A percentile compares a stretch with the other conserved stretches of the same genome.
These are phyloP conservation scores for Morpho achilles DNA, from an alignment of 2,888 invertebrate species.

Conservation along the genomic window DNA sequence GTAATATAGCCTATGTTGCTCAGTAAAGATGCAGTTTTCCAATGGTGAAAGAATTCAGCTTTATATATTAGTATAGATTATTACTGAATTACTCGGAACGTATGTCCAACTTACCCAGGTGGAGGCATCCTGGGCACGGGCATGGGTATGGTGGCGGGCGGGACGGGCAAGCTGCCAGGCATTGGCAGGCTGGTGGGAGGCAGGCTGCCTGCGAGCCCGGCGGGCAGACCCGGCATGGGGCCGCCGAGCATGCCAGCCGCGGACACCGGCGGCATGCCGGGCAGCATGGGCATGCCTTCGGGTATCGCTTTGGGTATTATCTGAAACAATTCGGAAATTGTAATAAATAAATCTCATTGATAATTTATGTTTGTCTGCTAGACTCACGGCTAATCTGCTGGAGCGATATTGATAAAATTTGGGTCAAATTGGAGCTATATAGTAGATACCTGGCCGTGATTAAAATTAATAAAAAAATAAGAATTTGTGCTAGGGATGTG, in stretches of 20 bases:
- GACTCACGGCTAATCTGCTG: no score
- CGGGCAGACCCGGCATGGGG: conserved; percentile 16
- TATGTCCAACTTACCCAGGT: conserved; percentile 44
- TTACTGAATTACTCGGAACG: no score
- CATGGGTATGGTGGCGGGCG: conserved; percentile 31
- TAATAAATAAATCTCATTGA: no score
- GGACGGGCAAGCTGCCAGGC: conserved; percentile 21
- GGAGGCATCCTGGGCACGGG: conserved; percentile 53
- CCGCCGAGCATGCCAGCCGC: conserved; percentile 11
- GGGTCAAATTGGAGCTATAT: no score
- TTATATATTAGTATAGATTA: no score
- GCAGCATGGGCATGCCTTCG: conserved; percentile 48
- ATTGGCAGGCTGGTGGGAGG: conserved; percentile 30
- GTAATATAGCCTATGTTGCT: no score
- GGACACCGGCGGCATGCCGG: conserved; percentile 31
- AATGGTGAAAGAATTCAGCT: no score
- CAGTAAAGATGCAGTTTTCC: no score
- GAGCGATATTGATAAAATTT: no score
- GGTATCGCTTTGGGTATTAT: conserved; percentile 62
- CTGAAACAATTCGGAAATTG: conserved; percentile 32
- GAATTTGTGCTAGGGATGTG: no score
- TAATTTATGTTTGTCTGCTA: no score
- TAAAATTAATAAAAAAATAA: no score
- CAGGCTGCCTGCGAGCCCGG: conserved; percentile 17
- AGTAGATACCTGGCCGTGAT: background rate